Evolutionary conservation across 2,113 vertebrate species (phyloP), one percentile per base, ranked within the genome.

Genomic region (Romanogobio albipinnatus): DNA sequence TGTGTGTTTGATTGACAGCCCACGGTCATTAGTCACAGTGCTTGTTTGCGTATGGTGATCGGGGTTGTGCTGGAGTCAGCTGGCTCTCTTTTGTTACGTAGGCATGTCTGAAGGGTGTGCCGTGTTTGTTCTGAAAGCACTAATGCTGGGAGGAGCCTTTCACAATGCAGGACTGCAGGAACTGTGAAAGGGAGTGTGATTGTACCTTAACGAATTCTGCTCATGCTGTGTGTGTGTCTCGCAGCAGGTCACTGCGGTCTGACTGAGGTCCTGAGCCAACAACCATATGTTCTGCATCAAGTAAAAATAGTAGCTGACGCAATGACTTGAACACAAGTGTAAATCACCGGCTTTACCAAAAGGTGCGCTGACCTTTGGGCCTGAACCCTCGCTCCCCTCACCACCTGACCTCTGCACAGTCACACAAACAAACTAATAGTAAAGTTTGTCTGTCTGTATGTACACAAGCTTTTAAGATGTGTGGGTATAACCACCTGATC

Each of bases 91-190:
- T 49, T 75, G 71, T 58, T 19, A 36, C 53, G 9, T 19, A 77
- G 75, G 75, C 75, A 58, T 13, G 76, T 59, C 33, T 78, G 19
- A 24, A 61, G 56, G 76, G 76, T 78, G 76, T 61, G 29, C 7
- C 19, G 11, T 39, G 19, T 61, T 24, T 58, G 4, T 6, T 26
- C 56, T 78, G 10, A 43, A 78, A 43, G 53, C 33, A 58, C 29
- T 58, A 56, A 76, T 58, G 22, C 75, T 58, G 75, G 75, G 75
- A 77, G 51, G 26, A 58, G 75, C 29, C 11, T 3, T 9, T 39
- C 19, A 61, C 53, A 78, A 61, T 39, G 9, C 1, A 39, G 51
- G 4, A 36, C 29, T 15, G 36, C 0, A 43, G 76, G 10, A 51
- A 4, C 29, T 77, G 24, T 76, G 51, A 58, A 36, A 58, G 13